phyloP scores from a whole-genome alignment of 2,797 vertebrate species.

The Sphenopsis melanotis region DNA sequence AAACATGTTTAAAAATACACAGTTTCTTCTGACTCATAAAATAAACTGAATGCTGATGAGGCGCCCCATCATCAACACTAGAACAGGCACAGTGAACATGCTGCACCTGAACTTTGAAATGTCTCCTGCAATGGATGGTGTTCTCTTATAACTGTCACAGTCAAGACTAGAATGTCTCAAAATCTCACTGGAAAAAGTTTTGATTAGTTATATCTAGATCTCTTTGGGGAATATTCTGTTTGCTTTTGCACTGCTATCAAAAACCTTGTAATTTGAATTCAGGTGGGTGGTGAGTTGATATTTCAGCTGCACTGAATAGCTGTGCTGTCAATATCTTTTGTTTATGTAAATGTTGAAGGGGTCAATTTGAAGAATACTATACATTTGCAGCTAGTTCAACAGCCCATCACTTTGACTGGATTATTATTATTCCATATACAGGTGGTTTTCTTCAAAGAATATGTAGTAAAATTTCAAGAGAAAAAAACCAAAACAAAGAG shows the following conservation, averaged over 20 bases:
- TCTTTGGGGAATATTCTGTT: background rate
- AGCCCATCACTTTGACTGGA: background rate
- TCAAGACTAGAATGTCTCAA: background rate
- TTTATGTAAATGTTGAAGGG: background rate
- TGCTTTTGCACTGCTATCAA: background rate
- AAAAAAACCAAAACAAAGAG: background rate
- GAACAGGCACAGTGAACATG: background rate
- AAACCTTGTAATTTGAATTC: background rate
- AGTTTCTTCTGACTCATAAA: background rate
- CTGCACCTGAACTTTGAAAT: background rate
- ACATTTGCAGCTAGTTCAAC: background rate
- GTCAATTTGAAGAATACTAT: background rate
- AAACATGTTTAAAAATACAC: background rate
- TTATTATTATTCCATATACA: background rate
- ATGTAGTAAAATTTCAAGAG: background rate
- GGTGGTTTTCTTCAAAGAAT: background rate
- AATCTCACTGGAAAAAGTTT: background rate
- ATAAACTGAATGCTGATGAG: background rate
- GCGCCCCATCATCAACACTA: background rate
- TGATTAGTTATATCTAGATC: background rate
- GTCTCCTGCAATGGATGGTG: background rate
- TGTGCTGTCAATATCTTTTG: background rate
- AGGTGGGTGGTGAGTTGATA: background rate
- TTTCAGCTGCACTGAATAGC: background rate
- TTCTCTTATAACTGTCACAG: background rate